Evolutionary conservation across 2,888 invertebrate species (phyloP).

Genomic region (Mythimna ferrago): DNA sequence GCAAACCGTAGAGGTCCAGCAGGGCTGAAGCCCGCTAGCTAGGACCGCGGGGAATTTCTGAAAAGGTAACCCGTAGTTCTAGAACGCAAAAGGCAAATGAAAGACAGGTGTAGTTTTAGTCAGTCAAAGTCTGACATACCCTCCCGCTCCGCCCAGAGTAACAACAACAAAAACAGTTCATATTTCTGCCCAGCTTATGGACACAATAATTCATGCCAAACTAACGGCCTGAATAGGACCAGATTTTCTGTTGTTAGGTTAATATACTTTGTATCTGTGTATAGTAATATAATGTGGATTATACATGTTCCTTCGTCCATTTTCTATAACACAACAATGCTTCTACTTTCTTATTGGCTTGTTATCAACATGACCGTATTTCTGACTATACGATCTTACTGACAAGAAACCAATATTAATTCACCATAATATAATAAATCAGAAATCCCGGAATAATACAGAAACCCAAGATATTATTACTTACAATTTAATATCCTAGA

Average conservation of each 20-base stretch:
- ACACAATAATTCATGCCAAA: background rate
- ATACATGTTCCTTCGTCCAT: slow-evolving; percentile 7
- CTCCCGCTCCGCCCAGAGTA: too few relatives aligned
- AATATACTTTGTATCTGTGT: background rate
- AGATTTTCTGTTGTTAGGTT: background rate
- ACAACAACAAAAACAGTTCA: background rate
- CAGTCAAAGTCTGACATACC: too few relatives aligned
- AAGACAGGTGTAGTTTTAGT: too few relatives aligned
- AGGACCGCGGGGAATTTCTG: too few relatives aligned
- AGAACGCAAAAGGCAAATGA: background rate
- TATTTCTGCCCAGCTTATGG: background rate
- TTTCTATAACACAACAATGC: slow-evolving; percentile 21
- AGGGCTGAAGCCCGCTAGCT: too few relatives aligned
- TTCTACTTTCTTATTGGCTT: too few relatives aligned
- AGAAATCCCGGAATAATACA: slow-evolving; percentile 23
- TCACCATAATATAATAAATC: slow-evolving; percentile 37
- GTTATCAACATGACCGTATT: too few relatives aligned
- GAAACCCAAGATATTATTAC: slow-evolving; percentile 32
- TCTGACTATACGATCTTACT: slow-evolving; percentile 7
- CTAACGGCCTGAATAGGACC: background rate
- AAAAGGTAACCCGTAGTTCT: too few relatives aligned
- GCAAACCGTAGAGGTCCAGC: too few relatives aligned
- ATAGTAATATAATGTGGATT: background rate
- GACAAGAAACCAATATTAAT: slow-evolving; percentile 35
- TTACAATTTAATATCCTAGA: slow-evolving; percentile 36